Base-by-base conservation (phyloP, 2,113 vertebrate species). In the Lethenteron camtschaticum region DNA sequence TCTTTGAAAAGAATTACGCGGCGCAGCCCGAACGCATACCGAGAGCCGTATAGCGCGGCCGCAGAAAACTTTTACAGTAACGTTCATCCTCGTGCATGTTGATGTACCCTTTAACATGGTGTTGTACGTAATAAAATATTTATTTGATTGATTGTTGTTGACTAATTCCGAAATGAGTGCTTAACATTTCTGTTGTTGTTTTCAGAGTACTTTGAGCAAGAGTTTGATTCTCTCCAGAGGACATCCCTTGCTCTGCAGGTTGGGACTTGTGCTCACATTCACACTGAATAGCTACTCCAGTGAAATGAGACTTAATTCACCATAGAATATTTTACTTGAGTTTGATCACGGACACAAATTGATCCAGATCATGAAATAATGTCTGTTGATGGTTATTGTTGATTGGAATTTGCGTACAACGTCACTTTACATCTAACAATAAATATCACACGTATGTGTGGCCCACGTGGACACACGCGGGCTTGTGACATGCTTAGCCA, bases 151-250 rank as follows among this genome's bases (percentile, higher is more conserved):
- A 41, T 41, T 41, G 41, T 6, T 41, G 41, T 41, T 41, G 41
- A 41, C 41, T 41, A 41, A 41, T 41, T 41, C 41, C 41, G 41
- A 41, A 41, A 10, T 2, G 3, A 56, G 1, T 1, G 12, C 57
- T 20, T 72, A 69, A 57, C 69, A 41, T 56, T 55, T 16, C 1
- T 60, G 1, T 13, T 2, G 73, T 55, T 68, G 75, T 79, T 70
- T 73, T 71, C 72, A 96, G 94, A 83, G 77, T 13, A 76, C 79
- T 13, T 72, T 89, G 78, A 83, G 85, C 77, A 81, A 85, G 75
- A 87, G 81, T 69, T 81, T 92, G 78, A 79, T 58, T 75, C 80
- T 56, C 80, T 99, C 74, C 81, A 90, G 71, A 80, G 72, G 72
- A 86, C 77, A 1, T 78, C 81, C 11, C 81, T 76, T 9, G 82